Evolutionary conservation across 2,113 vertebrate genomes (phyloP).

Genomic region (Stomatorhinus ivindoensis): DNA sequence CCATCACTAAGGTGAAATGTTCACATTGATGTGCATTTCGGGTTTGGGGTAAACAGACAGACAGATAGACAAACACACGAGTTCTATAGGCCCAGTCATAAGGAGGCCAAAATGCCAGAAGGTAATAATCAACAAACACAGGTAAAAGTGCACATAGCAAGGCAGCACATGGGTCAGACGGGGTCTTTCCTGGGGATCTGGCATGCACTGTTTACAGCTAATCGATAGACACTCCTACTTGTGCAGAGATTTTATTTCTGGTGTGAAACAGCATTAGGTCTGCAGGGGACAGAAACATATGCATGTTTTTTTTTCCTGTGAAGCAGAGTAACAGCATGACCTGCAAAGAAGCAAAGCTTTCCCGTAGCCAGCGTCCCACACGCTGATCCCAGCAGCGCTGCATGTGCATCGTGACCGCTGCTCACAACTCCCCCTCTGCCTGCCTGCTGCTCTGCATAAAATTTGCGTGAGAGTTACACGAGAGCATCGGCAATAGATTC

Average conservation of each 20-base stretch:
- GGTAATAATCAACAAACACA: background rate
- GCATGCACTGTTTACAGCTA: background rate
- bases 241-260: background rate
- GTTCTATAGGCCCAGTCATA: background rate
- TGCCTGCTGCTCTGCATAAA: background rate
- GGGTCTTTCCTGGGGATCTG: background rate
- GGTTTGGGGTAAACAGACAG: background rate
- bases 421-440: background rate
- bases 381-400: background rate
- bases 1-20: background rate
- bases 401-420: background rate
- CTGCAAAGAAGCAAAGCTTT: background rate
- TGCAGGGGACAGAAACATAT: background rate
- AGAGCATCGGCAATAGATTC: background rate
- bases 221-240: background rate
- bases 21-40: background rate
- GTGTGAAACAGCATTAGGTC: background rate
- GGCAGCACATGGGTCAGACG: background rate
- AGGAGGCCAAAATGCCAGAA: background rate
- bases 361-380: background rate
- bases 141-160: background rate
- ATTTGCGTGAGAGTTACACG: background rate
- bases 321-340: background rate
- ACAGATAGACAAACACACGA: background rate
- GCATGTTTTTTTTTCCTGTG: background rate